phyloP scores from a whole-genome alignment of 2,113 vertebrate genomes.

The Dipodomys stephensi region DNA sequence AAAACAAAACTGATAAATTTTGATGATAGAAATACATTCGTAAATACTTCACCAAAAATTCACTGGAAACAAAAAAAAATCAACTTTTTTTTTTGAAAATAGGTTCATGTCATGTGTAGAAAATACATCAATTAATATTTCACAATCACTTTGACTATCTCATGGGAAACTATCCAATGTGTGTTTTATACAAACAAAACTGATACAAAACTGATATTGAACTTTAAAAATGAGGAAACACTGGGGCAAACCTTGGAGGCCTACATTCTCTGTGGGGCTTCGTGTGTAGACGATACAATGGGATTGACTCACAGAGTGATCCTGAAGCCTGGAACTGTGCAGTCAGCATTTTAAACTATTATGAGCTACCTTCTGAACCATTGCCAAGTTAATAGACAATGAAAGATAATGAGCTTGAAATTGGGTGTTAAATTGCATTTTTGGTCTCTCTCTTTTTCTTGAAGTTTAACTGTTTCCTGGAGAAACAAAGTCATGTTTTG shows the following conservation, averaged over 20 bases:
- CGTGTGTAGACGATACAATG: conserved; percentile 57
- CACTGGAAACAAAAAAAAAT: conserved; percentile 37
- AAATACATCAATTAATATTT: conserved; percentile 29
- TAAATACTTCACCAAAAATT: conserved; percentile 63
- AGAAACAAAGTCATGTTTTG: conserved; percentile 87
- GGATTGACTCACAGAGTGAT: conserved; percentile 87
- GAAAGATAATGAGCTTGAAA: conserved; percentile 96
- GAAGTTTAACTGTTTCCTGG: conserved; percentile 92
- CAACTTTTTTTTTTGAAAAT: not conserved
- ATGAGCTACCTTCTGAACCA: conserved; percentile 94
- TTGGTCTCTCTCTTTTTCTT: conserved; percentile 88
- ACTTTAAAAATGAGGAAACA: conserved; percentile 66
- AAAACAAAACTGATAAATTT: conserved; percentile 44
- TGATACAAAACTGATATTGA: conserved; percentile 53
- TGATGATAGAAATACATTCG: conserved; percentile 40
- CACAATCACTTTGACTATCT: conserved; percentile 7
- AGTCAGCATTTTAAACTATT: conserved; percentile 94
- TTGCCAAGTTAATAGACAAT: conserved; percentile 94
- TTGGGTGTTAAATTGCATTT: conserved; percentile 94
- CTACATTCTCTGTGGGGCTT: conserved; percentile 80
- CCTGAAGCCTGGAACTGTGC: conserved; percentile 89
- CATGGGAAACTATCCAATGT: not conserved
- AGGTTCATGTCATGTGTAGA: not conserved
- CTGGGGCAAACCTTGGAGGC: conserved; percentile 77
- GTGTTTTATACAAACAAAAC: conserved; percentile 53